Base-by-base conservation (phyloP, 2,888 invertebrate species). In the Oscheius myriophilus region DNA sequence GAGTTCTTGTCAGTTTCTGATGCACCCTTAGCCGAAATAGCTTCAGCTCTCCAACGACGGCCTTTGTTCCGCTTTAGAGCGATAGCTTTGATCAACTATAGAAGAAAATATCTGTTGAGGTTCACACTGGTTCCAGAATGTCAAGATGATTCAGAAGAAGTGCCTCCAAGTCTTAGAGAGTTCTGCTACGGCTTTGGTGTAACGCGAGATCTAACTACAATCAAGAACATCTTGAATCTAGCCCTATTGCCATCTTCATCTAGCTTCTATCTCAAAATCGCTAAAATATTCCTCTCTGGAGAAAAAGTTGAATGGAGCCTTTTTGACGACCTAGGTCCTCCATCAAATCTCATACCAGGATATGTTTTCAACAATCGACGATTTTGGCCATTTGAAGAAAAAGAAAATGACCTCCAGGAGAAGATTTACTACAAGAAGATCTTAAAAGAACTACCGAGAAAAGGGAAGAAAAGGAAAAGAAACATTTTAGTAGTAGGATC, bases 51-150 rank as follows among this genome's bases (percentile, higher is more conserved):
- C n/a, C 23, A 62, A 12, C 49, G 67, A 18, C 62, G 70, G 41
- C 69, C 61, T 18, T 59, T 75, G 0, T 69, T 75, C 41, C 33
- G 59, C 9, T 70, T 73, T n/a, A 61, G 78, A 18, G n/a, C 42
- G 7, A 63, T 64, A 11, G 6, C 71, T 16, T 62, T 80, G 9
- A 69, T 63, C 45, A 66, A 72, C 54, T 77, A 58, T 55, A 71
- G 66, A 49, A 33, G 75, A 23, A 59, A 62, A 67, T 18, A 69
- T 43, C 69, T 72, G 1, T 11, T 2, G 39, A 23, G n/a, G 14
- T n/a, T 51, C n/a, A 11, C 2, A 18, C 11, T 18, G 25, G 26
- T 25, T 1, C 9, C 33, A 2, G 39, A 14, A 41, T 7, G 26
- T 7, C 42, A 39, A 52, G 26, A 26, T n/a, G 1, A 25, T 21